Evolutionary conservation across 2,797 vertebrate genomes (phyloP).

Genomic region (Peromyscus aztecus): DNA sequence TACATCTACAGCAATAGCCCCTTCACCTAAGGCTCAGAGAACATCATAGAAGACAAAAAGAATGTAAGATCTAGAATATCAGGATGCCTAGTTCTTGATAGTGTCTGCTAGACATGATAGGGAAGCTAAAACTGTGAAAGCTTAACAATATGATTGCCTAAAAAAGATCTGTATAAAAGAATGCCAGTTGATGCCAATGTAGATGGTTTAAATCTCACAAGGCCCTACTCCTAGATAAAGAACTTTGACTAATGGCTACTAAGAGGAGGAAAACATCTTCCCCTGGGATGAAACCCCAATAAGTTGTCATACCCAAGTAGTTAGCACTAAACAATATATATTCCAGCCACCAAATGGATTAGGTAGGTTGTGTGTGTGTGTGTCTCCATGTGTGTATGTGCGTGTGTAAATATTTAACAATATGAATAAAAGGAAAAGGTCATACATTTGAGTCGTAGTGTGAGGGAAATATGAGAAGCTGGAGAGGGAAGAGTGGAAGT

Average conservation of each 20-base stretch:
- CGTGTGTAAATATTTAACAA: background rate
- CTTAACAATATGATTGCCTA: background rate
- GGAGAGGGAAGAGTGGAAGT: background rate
- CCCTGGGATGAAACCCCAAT: too few relatives aligned
- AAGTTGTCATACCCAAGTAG: background rate
- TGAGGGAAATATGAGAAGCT: background rate
- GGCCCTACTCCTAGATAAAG: rapidly evolving
- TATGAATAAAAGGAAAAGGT: background rate
- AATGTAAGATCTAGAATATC: background rate
- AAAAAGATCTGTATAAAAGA: too few relatives aligned
- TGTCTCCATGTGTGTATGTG: background rate
- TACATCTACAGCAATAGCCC: rapidly evolving
- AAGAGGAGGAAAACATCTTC: background rate
- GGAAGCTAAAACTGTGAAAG: background rate
- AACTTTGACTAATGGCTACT: background rate
- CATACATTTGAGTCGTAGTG: background rate
- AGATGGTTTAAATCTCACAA: too few relatives aligned
- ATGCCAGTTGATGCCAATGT: background rate
- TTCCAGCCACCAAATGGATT: background rate
- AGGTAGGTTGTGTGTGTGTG: too few relatives aligned
- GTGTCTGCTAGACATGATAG: background rate
- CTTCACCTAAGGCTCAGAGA: background rate
- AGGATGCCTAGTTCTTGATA: background rate
- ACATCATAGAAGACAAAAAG: background rate
- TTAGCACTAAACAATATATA: background rate